These are phyloP conservation scores for Circus cinereus DNA, from an alignment of 2,797 vertebrate genomes.

Conservation along the genomic window DNA sequence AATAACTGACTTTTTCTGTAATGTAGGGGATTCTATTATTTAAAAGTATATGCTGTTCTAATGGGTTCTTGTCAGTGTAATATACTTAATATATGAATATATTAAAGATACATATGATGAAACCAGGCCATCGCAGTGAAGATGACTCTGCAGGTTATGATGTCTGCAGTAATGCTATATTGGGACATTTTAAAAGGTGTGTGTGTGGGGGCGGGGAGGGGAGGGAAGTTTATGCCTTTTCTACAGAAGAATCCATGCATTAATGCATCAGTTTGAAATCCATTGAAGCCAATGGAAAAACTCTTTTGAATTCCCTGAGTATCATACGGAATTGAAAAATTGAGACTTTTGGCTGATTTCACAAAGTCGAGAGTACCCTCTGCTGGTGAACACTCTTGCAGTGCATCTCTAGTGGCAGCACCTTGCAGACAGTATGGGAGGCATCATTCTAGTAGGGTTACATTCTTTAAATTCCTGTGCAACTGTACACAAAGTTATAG, in stretches of 20 bases:
- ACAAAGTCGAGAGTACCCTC: slow-evolving; percentile 3
- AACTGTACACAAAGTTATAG: no score
- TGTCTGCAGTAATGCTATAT: not conserved
- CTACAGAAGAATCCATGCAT: not conserved
- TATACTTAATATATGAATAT: not conserved
- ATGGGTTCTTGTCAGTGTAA: not conserved
- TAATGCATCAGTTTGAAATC: not conserved
- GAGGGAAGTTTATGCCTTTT: not conserved
- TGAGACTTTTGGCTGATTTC: not conserved
- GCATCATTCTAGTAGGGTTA: not conserved
- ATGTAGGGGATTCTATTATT: not conserved
- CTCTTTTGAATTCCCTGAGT: not conserved
- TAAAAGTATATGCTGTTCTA: not conserved
- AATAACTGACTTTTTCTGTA: not conserved
- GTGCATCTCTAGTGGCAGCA: not conserved
- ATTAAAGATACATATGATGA: not conserved
- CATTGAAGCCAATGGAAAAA: not conserved
- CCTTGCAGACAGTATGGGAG: not conserved
- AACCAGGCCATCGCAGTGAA: accelerated
- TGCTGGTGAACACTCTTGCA: not conserved
- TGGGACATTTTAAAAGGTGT: not conserved
- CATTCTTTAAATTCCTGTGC: not conserved
- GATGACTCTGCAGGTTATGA: not conserved
- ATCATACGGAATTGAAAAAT: accelerated
- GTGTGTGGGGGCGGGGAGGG: no score